Base-by-base conservation (phyloP, 1,140 invertebrate species). In the Mesaphorura yosii region DNA sequence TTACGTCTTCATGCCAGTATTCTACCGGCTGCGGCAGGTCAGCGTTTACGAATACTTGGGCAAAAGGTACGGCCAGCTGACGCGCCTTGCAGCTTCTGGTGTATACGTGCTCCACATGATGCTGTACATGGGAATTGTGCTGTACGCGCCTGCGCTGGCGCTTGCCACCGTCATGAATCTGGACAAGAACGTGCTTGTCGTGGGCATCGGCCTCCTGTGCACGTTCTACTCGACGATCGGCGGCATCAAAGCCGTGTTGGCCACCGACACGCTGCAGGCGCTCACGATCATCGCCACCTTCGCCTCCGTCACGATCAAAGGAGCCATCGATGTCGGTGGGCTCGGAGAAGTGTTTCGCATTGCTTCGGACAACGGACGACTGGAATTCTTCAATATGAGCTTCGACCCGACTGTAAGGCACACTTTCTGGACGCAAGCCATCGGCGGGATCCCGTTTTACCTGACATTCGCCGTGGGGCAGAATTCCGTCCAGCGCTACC, bases 1-100 rank as follows among this genome's bases (percentile, higher is more conserved):
- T 7, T 83, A 84, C 66, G 68, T 87, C 20, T 93, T 84, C 65
- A 70, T 94, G 17, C 91, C 91, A 23, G 82, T 94, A 10, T 94
- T 94, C 67, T 93, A 84, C 67, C 80, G 81, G 52, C 69, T 93
- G 10, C 81, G 86, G 68, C 80, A 82, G 55, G 84, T 86, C 4
- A 92, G 87, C 66, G 84, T 83, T 48, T 94, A 92, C 70, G 84
- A 93, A 77, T 94, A 95, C 66, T 74, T 95, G 64, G 86, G 92
- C 66, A 71, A 77, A 56, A 70, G 88, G 58, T 91, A 90, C 64
- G 85, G 85, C 2, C 70, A 76, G 55, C 67, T 65, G 19, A 74
- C 82, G 40, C 70, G 86, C 60, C 66, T 84, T 57, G 63, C 78
- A 28, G 84, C 84, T 2, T 88, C 84, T n/a, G 64, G 84, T 27